Base-by-base conservation (phyloP, 1,140 invertebrate genomes). In the Euura saliciscinereae region DNA sequence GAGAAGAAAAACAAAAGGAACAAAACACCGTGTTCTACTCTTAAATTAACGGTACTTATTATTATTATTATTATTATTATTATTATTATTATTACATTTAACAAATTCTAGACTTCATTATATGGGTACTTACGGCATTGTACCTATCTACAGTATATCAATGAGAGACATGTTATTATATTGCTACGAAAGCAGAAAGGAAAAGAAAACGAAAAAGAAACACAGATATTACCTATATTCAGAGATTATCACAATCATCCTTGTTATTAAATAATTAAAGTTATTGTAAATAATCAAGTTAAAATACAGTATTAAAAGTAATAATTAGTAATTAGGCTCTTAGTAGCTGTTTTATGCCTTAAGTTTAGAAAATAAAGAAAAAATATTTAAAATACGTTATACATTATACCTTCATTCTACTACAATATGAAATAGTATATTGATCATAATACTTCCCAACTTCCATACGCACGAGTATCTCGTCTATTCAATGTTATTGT, bases 231-330 rank as follows among this genome's bases (percentile, higher is more conserved):
- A 73, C 74, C 76, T 82, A 76, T 79, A 82, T 82, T 73, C 68
- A 82, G 77, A 85, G 76, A 82, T 83, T 80, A 83, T 74, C 65
- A 75, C 72, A 45, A 78, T 75, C 74, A 79, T 82, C 65, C 81
- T 83, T 84, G 79, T 85, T 83, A 85, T 77, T 70, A 69, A 78
- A 76, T 42, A 65, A 28, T 51, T 69, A 70, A 71, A 65, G 78
- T 44, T 79, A 81, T 79, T 86, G 83, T 86, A 86, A 80, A 86
- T 87, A 86, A 81, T 82, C 71, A 82, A 84, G 80, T 83, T 84
- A 84, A 84, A 78, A 73, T 82, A 81, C 85, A 87, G 85, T 87
- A 86, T 87, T 87, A 86, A 81, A 82, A 83, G 73, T 84, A 83
- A 83, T 83, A 83, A 83, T 78, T 81, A 85, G 83, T 65, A n/a